Evolutionary conservation across 2,113 vertebrate species (phyloP), one percentile per base, ranked within the genome.

Genomic region (Neomonachus schauinslandi): DNA sequence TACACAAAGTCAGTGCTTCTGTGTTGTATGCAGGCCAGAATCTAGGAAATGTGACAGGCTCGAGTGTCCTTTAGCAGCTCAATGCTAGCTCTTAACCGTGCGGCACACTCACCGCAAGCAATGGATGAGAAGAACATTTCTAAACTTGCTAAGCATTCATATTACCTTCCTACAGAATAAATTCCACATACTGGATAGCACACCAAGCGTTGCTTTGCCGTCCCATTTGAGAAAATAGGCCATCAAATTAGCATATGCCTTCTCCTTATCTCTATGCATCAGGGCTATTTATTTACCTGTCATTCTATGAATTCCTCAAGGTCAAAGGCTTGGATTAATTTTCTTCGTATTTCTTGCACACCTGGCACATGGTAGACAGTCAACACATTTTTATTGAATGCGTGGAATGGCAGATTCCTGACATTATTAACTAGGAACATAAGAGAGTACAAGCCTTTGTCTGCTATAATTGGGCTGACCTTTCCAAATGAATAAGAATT

Each of bases 401-500:
- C 2, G 82, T 89, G 61, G 36, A 95, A 96, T 94, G 82, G 91
- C 91, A 96, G 61, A 69, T 86, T 95, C 87, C 61, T 96, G 93
- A 94, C 91, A 95, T 97, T 92, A 96, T 96, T 95, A 97, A 93
- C 79, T 94, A 81, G 31, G 5, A 49, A 96, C 49, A 72, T 53
- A 89, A 95, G 63, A 91, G 31, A 74, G 33, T 63, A 92, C 71
- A 74, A 95, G 36, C 87, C 57, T 96, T 97, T 94, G 91, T 95
- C 86, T 96, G 13, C 81, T 94, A 61, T 97, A 97, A 98, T 97
- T 98, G 89, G 92, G 39, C 85, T 98, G 97, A 98, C 97, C 97
- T 98, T 98, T 98, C 95, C 80, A 94, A 55, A 95, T 92, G 94
- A 97, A 97, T 97, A 93, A 91, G 67, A 92, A 96, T 97, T 95